phyloP scores from a whole-genome alignment of 2,888 invertebrate species.

The Diploptera punctata region DNA sequence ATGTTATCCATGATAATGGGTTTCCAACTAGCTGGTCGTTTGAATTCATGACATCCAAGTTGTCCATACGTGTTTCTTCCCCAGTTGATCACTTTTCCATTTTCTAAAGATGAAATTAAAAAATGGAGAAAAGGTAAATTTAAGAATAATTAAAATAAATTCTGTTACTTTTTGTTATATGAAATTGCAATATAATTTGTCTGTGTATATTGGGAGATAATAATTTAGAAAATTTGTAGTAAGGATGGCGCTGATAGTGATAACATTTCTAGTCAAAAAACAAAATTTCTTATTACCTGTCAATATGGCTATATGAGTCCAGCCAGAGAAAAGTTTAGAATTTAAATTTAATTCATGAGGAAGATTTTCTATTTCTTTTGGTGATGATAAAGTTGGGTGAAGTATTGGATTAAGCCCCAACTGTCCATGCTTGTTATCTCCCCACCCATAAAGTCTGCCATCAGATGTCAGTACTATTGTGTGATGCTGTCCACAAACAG shows the following conservation, averaged over 20 bases:
- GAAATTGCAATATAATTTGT: no score
- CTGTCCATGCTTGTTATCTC: slow-evolving; percentile 86
- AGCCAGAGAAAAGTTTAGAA: slow-evolving; percentile 64
- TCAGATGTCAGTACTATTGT: slow-evolving; percentile 64
- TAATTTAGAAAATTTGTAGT: no score
- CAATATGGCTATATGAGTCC: slow-evolving; percentile 76
- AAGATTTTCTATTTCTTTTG: slow-evolving; percentile 60
- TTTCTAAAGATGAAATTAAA: no score
- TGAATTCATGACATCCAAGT: slow-evolving; percentile 61
- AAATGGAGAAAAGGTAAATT: no score
- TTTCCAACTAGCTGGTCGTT: slow-evolving; percentile 57
- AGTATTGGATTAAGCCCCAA: slow-evolving; percentile 63
- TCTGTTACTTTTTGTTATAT: no score
- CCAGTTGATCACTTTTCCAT: slow-evolving; percentile 73
- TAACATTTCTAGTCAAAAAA: no score
- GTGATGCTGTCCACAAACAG: slow-evolving; percentile 85
- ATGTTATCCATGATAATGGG: slow-evolving; percentile 42
- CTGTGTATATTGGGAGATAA: no score
- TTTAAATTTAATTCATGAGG: slow-evolving; percentile 37
- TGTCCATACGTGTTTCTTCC: slow-evolving; percentile 85
- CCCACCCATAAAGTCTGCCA: slow-evolving; percentile 75
- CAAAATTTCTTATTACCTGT: no score
- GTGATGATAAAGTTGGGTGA: slow-evolving; percentile 53
- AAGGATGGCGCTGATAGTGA: no score
- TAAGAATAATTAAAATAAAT: neutral